Evolutionary conservation across 2,113 vertebrate species (phyloP).

Genomic region (Pyrgilauda ruficollis): DNA sequence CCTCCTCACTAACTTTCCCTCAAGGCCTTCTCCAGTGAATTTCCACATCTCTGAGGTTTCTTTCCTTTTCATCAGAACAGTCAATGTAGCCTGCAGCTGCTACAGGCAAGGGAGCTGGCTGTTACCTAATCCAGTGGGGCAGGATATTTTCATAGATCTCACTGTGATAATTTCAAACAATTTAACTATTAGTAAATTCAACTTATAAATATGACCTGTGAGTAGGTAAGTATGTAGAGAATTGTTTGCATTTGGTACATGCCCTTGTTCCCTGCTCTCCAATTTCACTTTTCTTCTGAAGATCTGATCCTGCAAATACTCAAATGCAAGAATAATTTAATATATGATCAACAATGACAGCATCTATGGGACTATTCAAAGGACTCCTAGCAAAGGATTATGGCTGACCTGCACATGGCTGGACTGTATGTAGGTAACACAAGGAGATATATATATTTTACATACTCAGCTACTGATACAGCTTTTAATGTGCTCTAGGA

Average conservation of each 20-base stretch:
- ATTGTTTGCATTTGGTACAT: neutral
- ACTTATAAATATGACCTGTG: neutral
- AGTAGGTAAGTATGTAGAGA: neutral
- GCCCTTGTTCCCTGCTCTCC: neutral
- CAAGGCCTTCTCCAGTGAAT: neutral
- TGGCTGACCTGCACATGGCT: neutral
- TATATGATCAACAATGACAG: neutral
- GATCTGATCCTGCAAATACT: neutral
- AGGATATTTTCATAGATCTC: neutral
- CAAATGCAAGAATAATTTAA: neutral
- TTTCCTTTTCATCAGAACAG: neutral
- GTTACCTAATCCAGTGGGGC: neutral
- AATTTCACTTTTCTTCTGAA: neutral
- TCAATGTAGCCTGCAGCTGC: neutral
- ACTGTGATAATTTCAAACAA: neutral
- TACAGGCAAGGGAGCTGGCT: neutral
- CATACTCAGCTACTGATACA: neutral
- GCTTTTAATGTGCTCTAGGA: neutral
- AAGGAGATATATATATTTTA: neutral
- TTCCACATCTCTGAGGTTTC: neutral
- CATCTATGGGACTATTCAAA: neutral
- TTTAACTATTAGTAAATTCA: neutral
- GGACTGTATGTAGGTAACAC: neutral
- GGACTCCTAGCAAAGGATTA: neutral
- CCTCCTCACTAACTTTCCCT: neutral